A percentile compares a stretch with the other conserved stretches of the same genome.
These are phyloP conservation scores for rat (Rattus norvegicus) DNA, from an alignment of 2,113 vertebrate genomes.

Conservation along the genomic window GRCr8 NC_086025.1:1721001-1721500, in stretches of 20 bases:
- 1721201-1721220: conserved; percentile 78
- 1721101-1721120: conserved; percentile 31
- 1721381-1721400: not conserved
- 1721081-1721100: conserved; percentile 37
- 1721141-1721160: not conserved
- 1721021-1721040: conserved; percentile 39
- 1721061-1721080: conserved; percentile 23
- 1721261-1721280: conserved; percentile 35
- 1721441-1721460: not conserved
- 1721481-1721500: conserved; percentile 52
- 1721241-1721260: conserved; percentile 47
- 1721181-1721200: conserved; percentile 63
- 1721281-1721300: not conserved
- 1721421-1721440: not conserved
- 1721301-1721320: not conserved
- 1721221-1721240: conserved; percentile 75
- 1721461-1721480: not conserved
- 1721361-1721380: conserved; percentile 5
- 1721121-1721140: conserved; percentile 21
- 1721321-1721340: not conserved
- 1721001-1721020: conserved; percentile 23
- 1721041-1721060: conserved; percentile 48
- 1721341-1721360: not conserved
- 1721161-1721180: conserved; percentile 33
- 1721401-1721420: conserved; percentile 37